Evolutionary conservation across 2,113 vertebrate genomes (phyloP).

Genomic region (Periophthalmus modestus): DNA sequence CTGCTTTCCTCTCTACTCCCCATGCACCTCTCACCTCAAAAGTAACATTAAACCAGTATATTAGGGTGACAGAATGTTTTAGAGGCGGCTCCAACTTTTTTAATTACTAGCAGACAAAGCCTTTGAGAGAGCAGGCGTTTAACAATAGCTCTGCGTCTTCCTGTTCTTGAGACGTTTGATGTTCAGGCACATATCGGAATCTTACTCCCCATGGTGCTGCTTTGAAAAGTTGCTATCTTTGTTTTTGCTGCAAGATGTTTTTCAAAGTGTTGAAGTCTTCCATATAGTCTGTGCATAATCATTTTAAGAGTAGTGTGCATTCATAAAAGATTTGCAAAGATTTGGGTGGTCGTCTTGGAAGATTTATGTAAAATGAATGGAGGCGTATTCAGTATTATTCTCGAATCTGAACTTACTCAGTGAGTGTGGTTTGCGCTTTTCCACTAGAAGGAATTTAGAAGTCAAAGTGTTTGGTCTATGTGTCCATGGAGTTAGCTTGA

Average conservation of each 20-base stretch:
- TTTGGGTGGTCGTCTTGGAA: constrained; percentile 44
- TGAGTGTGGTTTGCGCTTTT: constrained; percentile 51
- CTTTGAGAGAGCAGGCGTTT: constrained; percentile 36
- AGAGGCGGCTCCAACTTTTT: constrained; percentile 50
- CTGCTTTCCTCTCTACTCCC: constrained; percentile 33
- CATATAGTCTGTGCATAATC: background rate
- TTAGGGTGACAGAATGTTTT: constrained; percentile 15
- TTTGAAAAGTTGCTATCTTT: background rate
- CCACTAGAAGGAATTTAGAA: constrained; percentile 21
- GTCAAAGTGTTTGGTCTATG: constrained; percentile 23
- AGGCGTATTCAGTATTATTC: constrained; percentile 27
- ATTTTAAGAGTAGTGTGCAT: constrained; percentile 14
- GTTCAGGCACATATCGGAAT: constrained; percentile 10
- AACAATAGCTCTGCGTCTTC: constrained; percentile 30
- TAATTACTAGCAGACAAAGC: constrained; percentile 59
- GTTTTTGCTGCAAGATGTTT: background rate
- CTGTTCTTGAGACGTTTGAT: background rate
- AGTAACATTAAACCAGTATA: constrained; percentile 34
- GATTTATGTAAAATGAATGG: constrained; percentile 42
- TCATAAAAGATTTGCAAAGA: constrained; percentile 17
- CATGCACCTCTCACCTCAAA: constrained; percentile 22
- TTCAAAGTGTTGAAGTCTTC: constrained; percentile 8
- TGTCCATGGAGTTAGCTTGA: constrained; percentile 42
- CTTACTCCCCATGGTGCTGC: background rate
- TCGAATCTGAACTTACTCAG: constrained; percentile 17